Base-by-base conservation (phyloP, 53 echinoderm and acorn worm species). In the Luidia sarsii region DNA sequence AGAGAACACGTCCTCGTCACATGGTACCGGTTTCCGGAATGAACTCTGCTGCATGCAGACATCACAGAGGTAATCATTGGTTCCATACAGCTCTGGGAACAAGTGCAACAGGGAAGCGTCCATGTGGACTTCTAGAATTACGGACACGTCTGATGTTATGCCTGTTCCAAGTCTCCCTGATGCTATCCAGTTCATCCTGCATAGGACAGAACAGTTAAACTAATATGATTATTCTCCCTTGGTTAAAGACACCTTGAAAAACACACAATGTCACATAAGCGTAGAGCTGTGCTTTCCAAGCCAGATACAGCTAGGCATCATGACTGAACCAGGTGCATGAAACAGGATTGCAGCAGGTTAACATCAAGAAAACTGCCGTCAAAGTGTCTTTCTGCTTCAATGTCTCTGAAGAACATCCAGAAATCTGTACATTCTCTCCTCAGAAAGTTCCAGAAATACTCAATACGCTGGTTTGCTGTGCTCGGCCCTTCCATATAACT, bases 241-340 rank as follows among this genome's bases (percentile, higher is more conserved):
- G n/a, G n/a, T n/a, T n/a, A n/a, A n/a, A n/a, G n/a, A n/a, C 63
- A 18, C 35, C 2, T 63, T 63, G 60, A 33, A 8, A 60, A 32
- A 30, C 60, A 31, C 11, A 41, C 6, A 7, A 11, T 41, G 11
- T 41, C 11, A 41, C 41, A 41, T 6, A 41, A 7, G 6, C 6
- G 6, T 11, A 41, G 11, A 41, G 11, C 41, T 41, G 41, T n/a
- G n/a, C n/a, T n/a, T n/a, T n/a, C n/a, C n/a, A n/a, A n/a, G n/a
- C n/a, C n/a, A 41, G 41, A 41, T 41, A 41, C 41, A 11, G 6
- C 11, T 41, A 41, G 6, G 11, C 41, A 11, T n/a, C n/a, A n/a
- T 64, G 85, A 85, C 82, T 90, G 90, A 48, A 90, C 39, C 25
- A 90, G 34, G 43, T 61, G 45, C 81, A 74, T 39, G 39, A 90